These are phyloP conservation scores for Agriotes lineatus DNA, from an alignment of 2,888 invertebrate genomes.

Conservation along the genomic window DNA sequence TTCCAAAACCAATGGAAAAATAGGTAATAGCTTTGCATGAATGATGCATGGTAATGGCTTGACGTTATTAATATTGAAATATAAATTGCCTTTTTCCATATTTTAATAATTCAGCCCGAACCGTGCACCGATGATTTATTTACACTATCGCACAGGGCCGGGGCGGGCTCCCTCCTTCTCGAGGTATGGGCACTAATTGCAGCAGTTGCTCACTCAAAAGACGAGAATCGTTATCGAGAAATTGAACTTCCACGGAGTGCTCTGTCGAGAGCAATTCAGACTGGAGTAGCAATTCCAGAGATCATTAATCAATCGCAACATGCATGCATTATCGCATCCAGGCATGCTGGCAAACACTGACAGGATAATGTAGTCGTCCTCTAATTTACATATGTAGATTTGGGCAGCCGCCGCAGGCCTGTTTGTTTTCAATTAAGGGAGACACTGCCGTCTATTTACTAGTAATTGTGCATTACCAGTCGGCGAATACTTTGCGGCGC, in stretches of 20 bases:
- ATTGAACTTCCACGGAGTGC: slow-evolving; percentile 32
- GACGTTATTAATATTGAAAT: too few relatives aligned
- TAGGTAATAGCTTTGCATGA: too few relatives aligned
- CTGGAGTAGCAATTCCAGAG: slow-evolving; percentile 48
- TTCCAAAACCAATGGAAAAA: too few relatives aligned
- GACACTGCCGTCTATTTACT: slow-evolving; percentile 45
- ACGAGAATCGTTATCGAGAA: slow-evolving; percentile 27
- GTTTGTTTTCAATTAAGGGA: slow-evolving; percentile 53
- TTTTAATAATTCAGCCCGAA: too few relatives aligned
- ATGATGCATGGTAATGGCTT: too few relatives aligned
- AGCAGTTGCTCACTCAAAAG: too few relatives aligned
- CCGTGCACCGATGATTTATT: too few relatives aligned
- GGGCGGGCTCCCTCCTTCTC: too few relatives aligned
- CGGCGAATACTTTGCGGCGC: slow-evolving; percentile 1
- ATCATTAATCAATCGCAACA: slow-evolving; percentile 52
- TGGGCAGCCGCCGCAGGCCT: slow-evolving; percentile 46
- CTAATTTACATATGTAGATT: slow-evolving; percentile 53
- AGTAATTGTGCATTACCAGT: slow-evolving; percentile 37
- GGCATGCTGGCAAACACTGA: slow-evolving; percentile 50
- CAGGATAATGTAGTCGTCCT: slow-evolving; percentile 47
- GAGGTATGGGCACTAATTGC: too few relatives aligned
- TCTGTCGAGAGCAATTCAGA: slow-evolving; percentile 36
- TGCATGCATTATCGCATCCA: slow-evolving; percentile 48
- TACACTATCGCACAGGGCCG: too few relatives aligned
- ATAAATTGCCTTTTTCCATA: too few relatives aligned